Percentiles rank a stretch among this genome's conserved stretches.
These are phyloP conservation scores for Aldrovandia affinis DNA, from an alignment of 2,797 vertebrate species.

Conservation along the genomic window DNA sequence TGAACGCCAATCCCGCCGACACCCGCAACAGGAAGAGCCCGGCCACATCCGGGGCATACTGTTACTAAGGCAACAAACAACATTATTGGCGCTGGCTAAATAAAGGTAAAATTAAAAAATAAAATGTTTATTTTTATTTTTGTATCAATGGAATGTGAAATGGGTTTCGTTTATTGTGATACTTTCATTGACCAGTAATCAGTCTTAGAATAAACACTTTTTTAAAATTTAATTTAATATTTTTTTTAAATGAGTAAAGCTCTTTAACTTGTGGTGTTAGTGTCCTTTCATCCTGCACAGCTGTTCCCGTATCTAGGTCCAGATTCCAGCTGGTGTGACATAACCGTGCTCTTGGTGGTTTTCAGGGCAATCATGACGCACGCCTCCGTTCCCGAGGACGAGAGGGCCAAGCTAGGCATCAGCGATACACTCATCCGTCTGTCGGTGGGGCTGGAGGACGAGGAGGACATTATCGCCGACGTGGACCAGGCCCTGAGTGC, in stretches of 20 bases:
- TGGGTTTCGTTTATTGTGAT: not conserved
- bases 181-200: not conserved
- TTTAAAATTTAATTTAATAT: too few species aligned
- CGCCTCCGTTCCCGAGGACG: constrained; percentile 79
- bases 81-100: too few species aligned
- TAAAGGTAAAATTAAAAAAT: too few species aligned
- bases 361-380: constrained; percentile 92
- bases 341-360: constrained; percentile 14
- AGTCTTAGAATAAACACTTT: not conserved
- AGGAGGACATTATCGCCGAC: constrained; percentile 83
- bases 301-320: too few species aligned
- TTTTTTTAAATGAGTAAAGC: not conserved
- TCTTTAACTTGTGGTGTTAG: not conserved
- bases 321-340: not conserved
- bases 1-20: too few species aligned
- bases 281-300: not conserved
- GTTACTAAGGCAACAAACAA: too few species aligned
- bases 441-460: constrained; percentile 90
- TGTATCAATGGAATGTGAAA: not conserved
- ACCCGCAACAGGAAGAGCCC: too few species aligned
- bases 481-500: constrained; percentile 82
- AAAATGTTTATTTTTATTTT: too few species aligned
- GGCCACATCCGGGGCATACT: too few species aligned
- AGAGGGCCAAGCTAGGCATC: constrained; percentile 81
- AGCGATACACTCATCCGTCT: constrained; percentile 87